Percentiles rank a stretch among this genome's conserved stretches.
phyloP scores from a whole-genome alignment of 2,113 vertebrate species.

The Cyanistes caeruleus region DNA sequence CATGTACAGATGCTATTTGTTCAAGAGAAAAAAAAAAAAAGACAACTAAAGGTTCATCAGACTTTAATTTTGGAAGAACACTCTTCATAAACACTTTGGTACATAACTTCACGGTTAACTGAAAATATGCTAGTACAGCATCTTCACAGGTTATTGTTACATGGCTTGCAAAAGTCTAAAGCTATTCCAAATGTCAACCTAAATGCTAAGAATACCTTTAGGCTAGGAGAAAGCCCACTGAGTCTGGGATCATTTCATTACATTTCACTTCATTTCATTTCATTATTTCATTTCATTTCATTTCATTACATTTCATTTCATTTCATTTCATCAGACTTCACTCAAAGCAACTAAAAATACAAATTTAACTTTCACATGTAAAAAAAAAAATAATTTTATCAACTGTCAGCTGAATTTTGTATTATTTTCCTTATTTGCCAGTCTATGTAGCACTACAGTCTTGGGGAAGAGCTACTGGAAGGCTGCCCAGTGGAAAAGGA shows the following conservation, averaged over 20 bases:
- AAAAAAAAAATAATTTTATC: not conserved
- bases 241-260: not conserved
- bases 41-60: not conserved
- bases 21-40: not conserved
- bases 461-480: not conserved
- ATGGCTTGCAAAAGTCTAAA: not conserved
- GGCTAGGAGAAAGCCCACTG: not conserved
- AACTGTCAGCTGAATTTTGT: not conserved
- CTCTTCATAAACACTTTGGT: not conserved
- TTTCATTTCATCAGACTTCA: conserved; percentile 24
- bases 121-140: not conserved
- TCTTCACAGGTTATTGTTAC: conserved; percentile 6
- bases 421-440: not conserved
- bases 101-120: not conserved
- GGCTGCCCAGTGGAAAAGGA: not conserved
- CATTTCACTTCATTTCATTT: conserved; percentile 10
- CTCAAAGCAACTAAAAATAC: conserved; percentile 15
- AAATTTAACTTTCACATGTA: not conserved
- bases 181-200: conserved; percentile 37
- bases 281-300: conserved; percentile 13
- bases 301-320: conserved; percentile 17
- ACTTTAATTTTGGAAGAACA: not conserved
- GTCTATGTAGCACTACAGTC: not conserved
- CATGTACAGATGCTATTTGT: not conserved
- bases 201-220: conserved; percentile 36